These are phyloP conservation scores for Marasmarcha lunaedactyla DNA, from an alignment of 2,888 invertebrate genomes.

Conservation along the genomic window DNA sequence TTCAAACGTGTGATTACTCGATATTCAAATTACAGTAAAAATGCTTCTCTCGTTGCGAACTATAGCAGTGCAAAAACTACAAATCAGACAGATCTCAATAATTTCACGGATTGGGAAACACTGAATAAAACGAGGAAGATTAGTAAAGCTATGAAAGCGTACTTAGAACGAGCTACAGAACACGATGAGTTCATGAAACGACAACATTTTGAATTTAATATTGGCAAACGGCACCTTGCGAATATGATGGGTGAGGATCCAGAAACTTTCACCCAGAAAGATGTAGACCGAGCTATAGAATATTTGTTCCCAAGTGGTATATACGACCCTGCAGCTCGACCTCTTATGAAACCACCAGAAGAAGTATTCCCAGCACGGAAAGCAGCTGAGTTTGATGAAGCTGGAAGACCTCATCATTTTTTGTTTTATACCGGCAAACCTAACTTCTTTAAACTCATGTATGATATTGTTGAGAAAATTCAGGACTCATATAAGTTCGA, in stretches of 20 bases:
- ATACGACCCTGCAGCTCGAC: constrained; percentile 85
- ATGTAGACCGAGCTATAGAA: constrained; percentile 87
- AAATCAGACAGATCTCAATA: too few species aligned
- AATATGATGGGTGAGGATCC: constrained; percentile 99
- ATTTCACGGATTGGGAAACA: constrained; percentile 51
- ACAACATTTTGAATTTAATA: constrained; percentile 83
- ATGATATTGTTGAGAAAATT: constrained; percentile 80
- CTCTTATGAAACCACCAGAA: constrained; percentile 90
- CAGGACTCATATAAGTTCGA: constrained; percentile 76
- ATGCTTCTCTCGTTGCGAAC: too few species aligned
- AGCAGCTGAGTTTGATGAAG: constrained; percentile 90
- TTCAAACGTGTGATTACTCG: too few species aligned
- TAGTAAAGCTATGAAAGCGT: constrained; percentile 91
- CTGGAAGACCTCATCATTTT: constrained; percentile 90
- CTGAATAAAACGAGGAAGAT: constrained; percentile 71
- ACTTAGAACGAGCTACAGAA: constrained; percentile 83
- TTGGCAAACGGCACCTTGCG: constrained; percentile 95
- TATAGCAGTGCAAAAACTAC: too few species aligned
- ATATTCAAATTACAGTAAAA: too few species aligned
- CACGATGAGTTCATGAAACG: constrained; percentile 87
- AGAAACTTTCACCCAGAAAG: constrained; percentile 87
- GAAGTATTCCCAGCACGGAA: constrained; percentile 87
- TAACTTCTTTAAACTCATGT: constrained; percentile 84
- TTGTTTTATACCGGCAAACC: constrained; percentile 93
- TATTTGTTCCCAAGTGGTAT: constrained; percentile 98